These are phyloP conservation scores for Apis cerana DNA, from an alignment of 1,140 invertebrate species.

Conservation along the genomic window DNA sequence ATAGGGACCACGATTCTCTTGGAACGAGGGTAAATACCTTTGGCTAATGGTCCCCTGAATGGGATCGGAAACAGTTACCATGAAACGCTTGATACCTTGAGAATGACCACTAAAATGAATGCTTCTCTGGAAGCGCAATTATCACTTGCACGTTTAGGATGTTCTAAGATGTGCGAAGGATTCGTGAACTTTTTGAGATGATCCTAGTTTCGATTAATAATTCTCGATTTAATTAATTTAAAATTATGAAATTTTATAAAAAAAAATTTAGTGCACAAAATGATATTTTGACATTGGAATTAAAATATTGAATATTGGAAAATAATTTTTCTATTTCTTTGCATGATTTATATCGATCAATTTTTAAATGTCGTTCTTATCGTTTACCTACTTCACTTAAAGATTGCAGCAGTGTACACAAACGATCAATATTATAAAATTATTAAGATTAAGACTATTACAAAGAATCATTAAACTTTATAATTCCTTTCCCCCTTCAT, in stretches of 20 bases:
- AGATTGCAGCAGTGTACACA: too few relatives aligned
- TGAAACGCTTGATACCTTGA: conserved; percentile 18
- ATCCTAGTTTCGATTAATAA: too few relatives aligned
- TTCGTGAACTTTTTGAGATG: not conserved
- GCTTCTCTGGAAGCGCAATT: conserved; percentile 30
- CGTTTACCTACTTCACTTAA: not conserved
- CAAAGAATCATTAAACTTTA: too few relatives aligned
- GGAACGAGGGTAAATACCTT: conserved; percentile 50
- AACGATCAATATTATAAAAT: not conserved
- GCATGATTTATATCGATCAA: too few relatives aligned
- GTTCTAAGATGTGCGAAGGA: not conserved
- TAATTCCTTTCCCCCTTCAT: too few relatives aligned
- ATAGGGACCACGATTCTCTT: conserved; percentile 33
- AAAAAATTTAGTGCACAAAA: too few relatives aligned
- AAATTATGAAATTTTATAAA: too few relatives aligned
- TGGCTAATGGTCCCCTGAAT: conserved; percentile 36
- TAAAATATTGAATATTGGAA: too few relatives aligned
- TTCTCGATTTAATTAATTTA: too few relatives aligned
- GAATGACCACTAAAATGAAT: conserved; percentile 30
- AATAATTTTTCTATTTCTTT: too few relatives aligned
- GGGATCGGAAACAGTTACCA: conserved; percentile 39
- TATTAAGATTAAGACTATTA: not conserved
- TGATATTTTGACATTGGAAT: too few relatives aligned
- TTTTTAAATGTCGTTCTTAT: not conserved
- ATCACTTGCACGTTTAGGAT: not conserved